These are phyloP conservation scores for Andricus quercusramuli DNA, from an alignment of 2,888 invertebrate species.

Conservation along the genomic window DNA sequence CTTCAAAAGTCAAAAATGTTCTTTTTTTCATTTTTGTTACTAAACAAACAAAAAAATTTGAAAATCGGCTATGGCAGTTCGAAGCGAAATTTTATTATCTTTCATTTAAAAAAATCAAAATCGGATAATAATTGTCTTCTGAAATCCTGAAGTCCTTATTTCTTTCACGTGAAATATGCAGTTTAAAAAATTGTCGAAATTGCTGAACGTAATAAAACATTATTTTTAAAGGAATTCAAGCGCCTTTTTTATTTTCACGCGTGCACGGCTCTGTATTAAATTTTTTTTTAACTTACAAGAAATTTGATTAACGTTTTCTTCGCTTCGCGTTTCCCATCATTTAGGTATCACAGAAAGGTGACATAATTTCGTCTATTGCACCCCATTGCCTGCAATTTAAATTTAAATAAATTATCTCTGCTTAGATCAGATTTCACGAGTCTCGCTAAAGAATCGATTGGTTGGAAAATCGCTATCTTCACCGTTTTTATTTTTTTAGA, in stretches of 20 bases:
- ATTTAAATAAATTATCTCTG: slow-evolving; percentile 49
- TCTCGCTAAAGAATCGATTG: slow-evolving; percentile 4
- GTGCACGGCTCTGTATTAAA: slow-evolving; percentile 46
- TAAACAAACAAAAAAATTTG: too few species aligned
- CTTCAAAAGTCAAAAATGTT: too few species aligned
- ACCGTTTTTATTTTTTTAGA: neutral
- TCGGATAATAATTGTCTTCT: too few species aligned
- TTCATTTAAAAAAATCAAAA: too few species aligned
- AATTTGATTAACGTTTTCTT: slow-evolving; percentile 71
- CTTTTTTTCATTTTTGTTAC: too few species aligned
- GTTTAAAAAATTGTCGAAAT: too few species aligned
- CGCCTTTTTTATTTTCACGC: slow-evolving; percentile 35
- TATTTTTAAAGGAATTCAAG: too few species aligned
- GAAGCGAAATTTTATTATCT: too few species aligned
- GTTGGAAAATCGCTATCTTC: neutral
- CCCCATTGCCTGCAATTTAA: slow-evolving; percentile 66
- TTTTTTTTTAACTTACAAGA: slow-evolving; percentile 5
- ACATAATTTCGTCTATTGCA: slow-evolving; percentile 73
- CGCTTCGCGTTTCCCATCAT: slow-evolving; percentile 69
- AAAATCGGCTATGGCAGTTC: too few species aligned
- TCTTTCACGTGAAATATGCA: too few species aligned
- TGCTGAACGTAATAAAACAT: too few species aligned
- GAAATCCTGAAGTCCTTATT: too few species aligned
- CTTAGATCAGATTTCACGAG: slow-evolving; percentile 45
- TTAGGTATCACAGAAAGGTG: slow-evolving; percentile 76